Percentiles rank a stretch among this genome's conserved stretches.
These are phyloP conservation scores for Ochotona princeps DNA, from an alignment of 2,113 vertebrate genomes.

Conservation along the genomic window DNA sequence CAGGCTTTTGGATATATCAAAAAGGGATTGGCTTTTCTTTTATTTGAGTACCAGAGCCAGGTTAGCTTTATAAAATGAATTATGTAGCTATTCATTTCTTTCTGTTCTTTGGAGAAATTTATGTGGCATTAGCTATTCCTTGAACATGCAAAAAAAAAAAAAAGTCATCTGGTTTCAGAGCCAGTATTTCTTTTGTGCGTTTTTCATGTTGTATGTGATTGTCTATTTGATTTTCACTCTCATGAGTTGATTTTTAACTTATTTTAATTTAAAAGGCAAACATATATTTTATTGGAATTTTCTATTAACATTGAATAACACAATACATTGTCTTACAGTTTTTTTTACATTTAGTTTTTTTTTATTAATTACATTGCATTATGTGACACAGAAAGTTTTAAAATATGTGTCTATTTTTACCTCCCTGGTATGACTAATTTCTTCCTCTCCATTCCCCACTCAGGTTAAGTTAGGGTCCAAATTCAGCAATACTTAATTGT, in stretches of 20 bases:
- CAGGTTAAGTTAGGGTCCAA: neutral
- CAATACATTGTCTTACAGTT: neutral
- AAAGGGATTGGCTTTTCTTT: conserved; percentile 42
- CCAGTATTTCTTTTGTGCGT: neutral
- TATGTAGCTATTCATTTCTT: conserved; percentile 26
- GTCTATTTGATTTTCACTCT: conserved; percentile 35
- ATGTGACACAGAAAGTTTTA: too few species aligned
- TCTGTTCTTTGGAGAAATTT: conserved; percentile 47
- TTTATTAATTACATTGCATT: too few species aligned
- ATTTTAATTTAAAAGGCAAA: conserved; percentile 27
- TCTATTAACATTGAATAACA: neutral
- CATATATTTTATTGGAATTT: conserved; percentile 20
- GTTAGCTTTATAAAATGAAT: conserved; percentile 58
- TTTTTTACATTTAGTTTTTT: too few species aligned
- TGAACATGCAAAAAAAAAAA: conserved; percentile 58
- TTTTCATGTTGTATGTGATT: neutral
- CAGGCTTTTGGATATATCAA: conserved; percentile 37
- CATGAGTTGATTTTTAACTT: conserved; percentile 43
- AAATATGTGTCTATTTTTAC: neutral
- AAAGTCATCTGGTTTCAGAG: conserved; percentile 12
- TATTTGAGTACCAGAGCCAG: conserved; percentile 50
- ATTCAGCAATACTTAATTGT: conserved; percentile 39
- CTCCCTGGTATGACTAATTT: too few species aligned
- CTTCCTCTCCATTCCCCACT: neutral
- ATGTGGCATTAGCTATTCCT: conserved; percentile 30